Percentiles rank a stretch among this genome's conserved stretches.
phyloP scores from a whole-genome alignment of 2,113 vertebrate genomes.

The Hystrix cristata region DNA sequence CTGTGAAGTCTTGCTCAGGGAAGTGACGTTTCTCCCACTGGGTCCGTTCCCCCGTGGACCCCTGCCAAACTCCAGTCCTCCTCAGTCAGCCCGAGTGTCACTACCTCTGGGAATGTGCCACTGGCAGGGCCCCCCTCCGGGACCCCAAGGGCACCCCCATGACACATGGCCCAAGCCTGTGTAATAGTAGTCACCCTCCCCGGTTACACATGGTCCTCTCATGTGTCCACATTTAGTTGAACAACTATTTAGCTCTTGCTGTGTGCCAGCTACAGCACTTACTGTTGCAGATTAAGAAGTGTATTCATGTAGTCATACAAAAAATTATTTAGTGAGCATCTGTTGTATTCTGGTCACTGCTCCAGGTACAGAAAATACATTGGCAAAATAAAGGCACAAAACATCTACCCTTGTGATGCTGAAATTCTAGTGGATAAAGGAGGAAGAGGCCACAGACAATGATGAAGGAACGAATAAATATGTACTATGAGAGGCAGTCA shows the following conservation, averaged over 20 bases:
- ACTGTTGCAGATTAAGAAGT: neutral
- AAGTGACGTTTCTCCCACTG: accelerated
- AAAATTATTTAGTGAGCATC: neutral
- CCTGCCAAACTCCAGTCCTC: neutral
- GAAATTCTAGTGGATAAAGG: neutral
- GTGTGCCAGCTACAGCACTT: neutral
- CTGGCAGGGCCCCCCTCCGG: accelerated
- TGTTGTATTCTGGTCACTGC: neutral
- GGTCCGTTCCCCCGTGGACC: accelerated
- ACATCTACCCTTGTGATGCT: neutral
- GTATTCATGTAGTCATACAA: neutral
- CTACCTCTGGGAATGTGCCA: neutral
- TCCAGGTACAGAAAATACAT: too few relatives aligned
- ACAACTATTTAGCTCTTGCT: neutral
- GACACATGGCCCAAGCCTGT: neutral
- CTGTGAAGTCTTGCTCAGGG: accelerated
- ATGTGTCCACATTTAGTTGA: neutral
- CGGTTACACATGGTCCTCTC: neutral
- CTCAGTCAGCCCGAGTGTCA: neutral
- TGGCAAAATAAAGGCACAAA: neutral
- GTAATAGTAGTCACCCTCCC: accelerated
- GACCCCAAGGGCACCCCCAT: accelerated
- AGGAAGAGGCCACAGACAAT: neutral
- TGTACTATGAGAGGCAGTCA: accelerated
- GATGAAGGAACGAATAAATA: neutral